These are phyloP conservation scores for Eupithecia pulchellata DNA, from an alignment of 2,888 invertebrate species.

Conservation along the genomic window DNA sequence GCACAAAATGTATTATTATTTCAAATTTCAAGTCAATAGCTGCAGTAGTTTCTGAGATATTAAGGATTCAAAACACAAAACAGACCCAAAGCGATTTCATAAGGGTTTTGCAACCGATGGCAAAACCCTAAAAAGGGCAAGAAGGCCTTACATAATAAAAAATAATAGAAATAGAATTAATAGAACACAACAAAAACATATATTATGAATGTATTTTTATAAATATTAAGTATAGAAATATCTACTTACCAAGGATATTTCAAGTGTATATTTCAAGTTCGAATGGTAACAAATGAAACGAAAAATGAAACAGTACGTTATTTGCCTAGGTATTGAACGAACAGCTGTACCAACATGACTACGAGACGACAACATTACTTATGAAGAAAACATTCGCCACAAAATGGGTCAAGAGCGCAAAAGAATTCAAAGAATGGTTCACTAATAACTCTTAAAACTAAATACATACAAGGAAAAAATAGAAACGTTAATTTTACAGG, in stretches of 20 bases:
- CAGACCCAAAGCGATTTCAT: too few relatives aligned
- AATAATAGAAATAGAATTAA: too few relatives aligned
- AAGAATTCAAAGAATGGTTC: constrained; percentile 13
- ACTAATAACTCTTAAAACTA: background rate
- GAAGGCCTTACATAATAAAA: too few relatives aligned
- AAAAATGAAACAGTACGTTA: background rate
- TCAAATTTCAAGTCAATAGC: too few relatives aligned
- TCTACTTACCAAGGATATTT: background rate
- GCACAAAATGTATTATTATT: too few relatives aligned
- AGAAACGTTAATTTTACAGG: background rate
- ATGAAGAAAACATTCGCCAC: constrained; percentile 13
- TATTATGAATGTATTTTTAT: background rate
- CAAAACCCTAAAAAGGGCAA: too few relatives aligned
- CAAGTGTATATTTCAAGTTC: constrained; percentile 10
- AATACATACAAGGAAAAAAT: background rate
- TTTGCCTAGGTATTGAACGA: background rate
- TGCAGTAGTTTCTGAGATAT: too few relatives aligned
- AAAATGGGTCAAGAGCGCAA: constrained; percentile 31
- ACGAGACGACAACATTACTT: constrained; percentile 8
- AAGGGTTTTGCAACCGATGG: too few relatives aligned
- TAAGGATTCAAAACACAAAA: too few relatives aligned
- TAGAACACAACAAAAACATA: background rate
- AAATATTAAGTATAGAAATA: too few relatives aligned
- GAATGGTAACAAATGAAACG: background rate
- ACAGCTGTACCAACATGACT: constrained; percentile 23